These are phyloP conservation scores for Notamacropus eugenii DNA, from an alignment of 2,797 vertebrate species.

Conservation along the genomic window DNA sequence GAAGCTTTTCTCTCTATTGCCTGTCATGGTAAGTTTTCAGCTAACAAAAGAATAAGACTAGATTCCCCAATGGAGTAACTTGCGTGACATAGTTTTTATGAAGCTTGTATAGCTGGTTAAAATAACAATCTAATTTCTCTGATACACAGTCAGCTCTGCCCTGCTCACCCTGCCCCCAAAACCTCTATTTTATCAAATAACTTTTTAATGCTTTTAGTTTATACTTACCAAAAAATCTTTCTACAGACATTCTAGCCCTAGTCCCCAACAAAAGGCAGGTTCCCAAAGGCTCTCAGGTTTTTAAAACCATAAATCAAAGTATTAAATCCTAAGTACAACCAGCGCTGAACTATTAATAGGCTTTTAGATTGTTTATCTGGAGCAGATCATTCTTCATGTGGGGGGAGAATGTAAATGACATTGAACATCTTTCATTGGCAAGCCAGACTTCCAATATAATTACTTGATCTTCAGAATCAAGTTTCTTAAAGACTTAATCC, in stretches of 20 bases:
- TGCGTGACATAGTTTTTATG: neutral
- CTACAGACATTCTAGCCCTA: constrained; percentile 32
- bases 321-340: constrained; percentile 80
- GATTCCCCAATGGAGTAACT: neutral
- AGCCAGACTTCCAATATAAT: constrained; percentile 42
- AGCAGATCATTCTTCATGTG: constrained; percentile 75
- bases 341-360: constrained; percentile 81
- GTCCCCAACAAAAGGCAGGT: constrained; percentile 57
- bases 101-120: neutral
- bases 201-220: constrained; percentile 36
- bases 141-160: neutral
- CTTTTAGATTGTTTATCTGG: constrained; percentile 78
- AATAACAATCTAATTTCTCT: neutral
- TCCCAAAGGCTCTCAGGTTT: constrained; percentile 69
- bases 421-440: constrained; percentile 53
- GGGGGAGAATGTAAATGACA: constrained; percentile 64
- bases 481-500: constrained; percentile 41
- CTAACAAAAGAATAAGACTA: neutral
- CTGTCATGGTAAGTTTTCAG: neutral
- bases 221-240: constrained; percentile 42
- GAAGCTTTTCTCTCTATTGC: neutral
- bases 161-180: neutral
- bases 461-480: constrained; percentile 40
- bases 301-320: constrained; percentile 74
- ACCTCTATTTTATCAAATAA: neutral